phyloP scores from a whole-genome alignment of 2,113 vertebrate genomes.

The Nannospalax galili region DNA sequence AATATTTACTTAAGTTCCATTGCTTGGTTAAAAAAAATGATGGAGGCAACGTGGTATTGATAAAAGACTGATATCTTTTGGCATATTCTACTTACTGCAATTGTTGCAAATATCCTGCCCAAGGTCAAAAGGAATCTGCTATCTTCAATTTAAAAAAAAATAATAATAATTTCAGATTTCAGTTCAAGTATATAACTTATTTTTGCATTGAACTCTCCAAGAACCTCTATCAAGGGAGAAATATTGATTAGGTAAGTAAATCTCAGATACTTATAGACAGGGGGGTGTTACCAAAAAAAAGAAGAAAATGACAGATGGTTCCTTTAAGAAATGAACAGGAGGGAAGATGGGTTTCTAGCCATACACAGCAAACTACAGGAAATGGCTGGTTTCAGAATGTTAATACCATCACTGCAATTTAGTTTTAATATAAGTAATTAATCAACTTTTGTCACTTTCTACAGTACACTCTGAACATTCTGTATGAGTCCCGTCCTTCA shows the following conservation, averaged over 20 bases:
- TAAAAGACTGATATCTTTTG: neutral
- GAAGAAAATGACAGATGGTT: neutral
- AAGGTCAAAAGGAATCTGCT: neutral
- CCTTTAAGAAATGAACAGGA: slow-evolving; percentile 75
- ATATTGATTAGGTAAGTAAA: slow-evolving; percentile 46
- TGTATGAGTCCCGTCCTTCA: slow-evolving; percentile 54
- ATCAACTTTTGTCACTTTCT: slow-evolving; percentile 80
- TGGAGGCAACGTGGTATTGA: neutral
- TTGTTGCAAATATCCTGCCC: neutral
- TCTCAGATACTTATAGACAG: slow-evolving; percentile 38
- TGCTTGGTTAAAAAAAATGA: slow-evolving; percentile 25
- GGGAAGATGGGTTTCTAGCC: slow-evolving; percentile 40
- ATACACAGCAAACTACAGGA: slow-evolving; percentile 57
- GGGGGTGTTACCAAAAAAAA: neutral
- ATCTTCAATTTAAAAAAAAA: neutral
- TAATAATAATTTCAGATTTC: neutral
- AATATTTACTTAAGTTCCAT: neutral
- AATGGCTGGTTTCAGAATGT: slow-evolving; percentile 53
- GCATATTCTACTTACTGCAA: slow-evolving; percentile 37
- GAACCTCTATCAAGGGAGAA: neutral
- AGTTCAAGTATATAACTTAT: neutral
- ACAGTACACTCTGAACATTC: slow-evolving; percentile 63
- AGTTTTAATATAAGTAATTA: slow-evolving; percentile 81
- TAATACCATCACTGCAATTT: slow-evolving; percentile 76
- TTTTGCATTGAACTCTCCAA: slow-evolving; percentile 22